These are phyloP conservation scores for Porites cylindrica DNA, from an alignment of 92 coral and sea anemone genomes.

Conservation along the genomic window DNA sequence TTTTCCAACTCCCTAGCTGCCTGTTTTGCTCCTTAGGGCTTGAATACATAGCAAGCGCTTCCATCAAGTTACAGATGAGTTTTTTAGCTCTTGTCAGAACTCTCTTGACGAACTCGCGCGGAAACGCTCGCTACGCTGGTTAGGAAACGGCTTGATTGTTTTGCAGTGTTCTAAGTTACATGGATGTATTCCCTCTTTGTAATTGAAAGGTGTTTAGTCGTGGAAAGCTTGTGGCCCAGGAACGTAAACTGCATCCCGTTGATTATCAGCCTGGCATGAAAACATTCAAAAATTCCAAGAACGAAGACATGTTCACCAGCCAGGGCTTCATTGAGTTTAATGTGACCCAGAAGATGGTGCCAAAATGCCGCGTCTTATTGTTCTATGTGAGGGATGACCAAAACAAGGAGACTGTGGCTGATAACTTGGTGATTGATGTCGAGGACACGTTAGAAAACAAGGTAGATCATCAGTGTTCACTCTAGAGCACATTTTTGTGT, in stretches of 20 bases:
- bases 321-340: constrained; percentile 65
- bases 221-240: constrained; percentile 32
- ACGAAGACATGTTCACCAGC: constrained; percentile 25
- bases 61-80: too few relatives aligned
- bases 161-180: too few relatives aligned
- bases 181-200: not conserved
- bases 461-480: constrained; percentile 36
- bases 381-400: constrained; percentile 76
- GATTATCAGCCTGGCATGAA: constrained; percentile 11
- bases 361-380: constrained; percentile 79
- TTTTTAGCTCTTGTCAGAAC: too few relatives aligned
- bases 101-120: too few relatives aligned
- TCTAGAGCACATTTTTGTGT: not conserved
- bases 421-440: constrained; percentile 73
- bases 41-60: too few relatives aligned
- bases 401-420: constrained; percentile 85
- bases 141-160: too few relatives aligned
- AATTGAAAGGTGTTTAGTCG: constrained; percentile 23
- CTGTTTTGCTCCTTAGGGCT: too few relatives aligned
- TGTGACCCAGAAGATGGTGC: constrained; percentile 91
- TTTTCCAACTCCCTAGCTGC: too few relatives aligned
- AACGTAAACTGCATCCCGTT: constrained; percentile 1
- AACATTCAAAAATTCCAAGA: constrained; percentile 10
- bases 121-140: too few relatives aligned
- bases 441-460: constrained; percentile 90